Evolutionary conservation across 2,113 vertebrate species (phyloP), one percentile per base, ranked within the genome.

Genomic region (Centropus unirufus): DNA sequence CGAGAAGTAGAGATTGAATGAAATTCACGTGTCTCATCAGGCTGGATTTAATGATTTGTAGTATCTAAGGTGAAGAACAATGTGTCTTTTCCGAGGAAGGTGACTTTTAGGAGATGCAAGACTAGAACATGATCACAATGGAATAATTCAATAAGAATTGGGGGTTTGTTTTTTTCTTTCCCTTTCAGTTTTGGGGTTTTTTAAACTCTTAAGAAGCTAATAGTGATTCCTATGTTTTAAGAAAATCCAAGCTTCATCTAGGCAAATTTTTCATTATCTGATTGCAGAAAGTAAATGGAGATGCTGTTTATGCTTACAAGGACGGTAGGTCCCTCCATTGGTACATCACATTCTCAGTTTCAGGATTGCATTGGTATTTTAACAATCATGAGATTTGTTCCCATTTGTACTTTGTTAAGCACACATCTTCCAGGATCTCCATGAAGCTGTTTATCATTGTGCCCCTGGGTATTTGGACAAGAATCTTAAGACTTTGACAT

Each of bases 131-230:
- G 16, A 8, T 54, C 11, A 55, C 22, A 19, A 0, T 58, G 10
- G 27, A 79, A 47, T 30, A 49, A 57, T 23, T 70, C 7, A 55
- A 39, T 16, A 66, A 52, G 22, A 42, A 61, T 8, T 62, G 17
- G 3, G 1, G 1, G 13, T 46, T 66, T 14, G 6, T 11, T 3
- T 6, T 24, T 46, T 11, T 11, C 5, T 4, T 57, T 14, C 36
- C 7, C 10, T 49, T 58, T 63, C 46, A 49, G 10, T 49, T 49
- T 8, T 34, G 5, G 19, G 10, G 23, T 23, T 21, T 9, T 46
- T 46, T 46, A 22, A 34, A 49, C 6, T 14, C 5, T 67, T 66
- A 54, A 69, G 46, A 70, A 61, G 44, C 17, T 42, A 27, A 47
- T 2, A 0, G 0, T 22, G 2, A 46, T 61, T 73, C 20, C 8